phyloP scores from a whole-genome alignment of 2,888 invertebrate species.

The Teinopalpus imperialis region DNA sequence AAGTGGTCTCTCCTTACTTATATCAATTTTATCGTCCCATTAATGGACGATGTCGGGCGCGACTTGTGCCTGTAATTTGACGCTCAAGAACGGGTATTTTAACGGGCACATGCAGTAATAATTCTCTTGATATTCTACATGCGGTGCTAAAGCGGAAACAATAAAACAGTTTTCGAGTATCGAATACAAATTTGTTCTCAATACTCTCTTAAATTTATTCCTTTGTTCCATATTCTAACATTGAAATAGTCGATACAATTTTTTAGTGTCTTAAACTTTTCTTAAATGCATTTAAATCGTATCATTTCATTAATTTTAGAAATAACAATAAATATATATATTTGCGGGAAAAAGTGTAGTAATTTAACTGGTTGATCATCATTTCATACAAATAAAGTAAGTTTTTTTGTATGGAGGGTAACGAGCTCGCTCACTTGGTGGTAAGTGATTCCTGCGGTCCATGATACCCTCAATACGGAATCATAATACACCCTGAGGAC shows the following conservation, averaged over 20 bases:
- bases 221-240: conserved; percentile 23
- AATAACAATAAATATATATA: too few relatives aligned
- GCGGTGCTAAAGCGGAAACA: conserved; percentile 53
- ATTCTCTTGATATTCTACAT: conserved; percentile 54
- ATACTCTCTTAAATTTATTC: conserved; percentile 14
- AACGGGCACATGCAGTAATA: conserved; percentile 44
- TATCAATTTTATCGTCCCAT: conserved; percentile 24
- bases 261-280: too few relatives aligned
- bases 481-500: too few relatives aligned
- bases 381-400: too few relatives aligned
- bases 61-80: conserved; percentile 25
- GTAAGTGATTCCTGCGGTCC: too few relatives aligned
- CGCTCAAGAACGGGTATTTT: conserved; percentile 49
- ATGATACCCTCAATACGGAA: too few relatives aligned
- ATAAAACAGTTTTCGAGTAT: conserved; percentile 47
- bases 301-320: too few relatives aligned
- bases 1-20: conserved; percentile 37
- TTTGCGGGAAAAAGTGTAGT: too few relatives aligned
- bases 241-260: neutral
- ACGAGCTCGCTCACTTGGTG: too few relatives aligned
- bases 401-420: too few relatives aligned
- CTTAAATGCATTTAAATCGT: too few relatives aligned
- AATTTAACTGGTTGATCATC: too few relatives aligned
- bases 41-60: conserved; percentile 13
- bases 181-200: conserved; percentile 25